Percentiles rank a stretch among this genome's conserved stretches.
These are phyloP conservation scores for Felis catus DNA, from an alignment of 2,113 vertebrate species.

Conservation along the genomic window DNA sequence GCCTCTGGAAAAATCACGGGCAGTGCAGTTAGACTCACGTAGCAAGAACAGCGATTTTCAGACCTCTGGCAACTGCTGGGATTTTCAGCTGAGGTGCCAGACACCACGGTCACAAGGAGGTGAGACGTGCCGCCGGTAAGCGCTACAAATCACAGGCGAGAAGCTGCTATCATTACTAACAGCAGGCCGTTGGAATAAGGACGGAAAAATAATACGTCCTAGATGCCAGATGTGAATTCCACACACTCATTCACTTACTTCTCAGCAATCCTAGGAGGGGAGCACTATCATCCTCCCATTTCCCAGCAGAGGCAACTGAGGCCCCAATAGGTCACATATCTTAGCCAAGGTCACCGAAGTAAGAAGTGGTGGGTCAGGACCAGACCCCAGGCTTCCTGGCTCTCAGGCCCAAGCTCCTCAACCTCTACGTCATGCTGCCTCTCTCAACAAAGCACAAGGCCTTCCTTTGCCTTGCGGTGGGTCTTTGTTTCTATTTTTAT, in stretches of 20 bases:
- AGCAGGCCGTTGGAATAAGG: accelerated
- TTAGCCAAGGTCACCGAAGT: background rate
- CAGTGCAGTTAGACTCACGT: background rate
- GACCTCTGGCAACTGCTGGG: background rate
- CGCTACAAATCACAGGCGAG: background rate
- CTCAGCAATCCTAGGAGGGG: background rate
- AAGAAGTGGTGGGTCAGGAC: background rate
- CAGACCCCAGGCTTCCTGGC: background rate
- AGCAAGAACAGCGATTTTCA: accelerated
- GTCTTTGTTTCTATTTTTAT: background rate
- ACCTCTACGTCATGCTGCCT: background rate
- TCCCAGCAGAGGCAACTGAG: background rate
- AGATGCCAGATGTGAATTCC: accelerated
- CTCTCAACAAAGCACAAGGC: background rate
- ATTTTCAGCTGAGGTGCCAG: background rate
- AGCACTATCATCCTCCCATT: background rate
- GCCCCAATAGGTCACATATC: background rate
- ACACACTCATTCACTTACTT: background rate
- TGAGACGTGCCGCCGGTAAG: accelerated
- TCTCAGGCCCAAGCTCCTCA: background rate
- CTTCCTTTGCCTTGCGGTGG: background rate
- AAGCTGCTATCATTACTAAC: accelerated
- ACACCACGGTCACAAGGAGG: background rate
- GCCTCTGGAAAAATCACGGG: conserved; percentile 87
- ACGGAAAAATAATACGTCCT: background rate